A percentile compares a stretch with the other conserved stretches of the same genome.
phyloP scores from a whole-genome alignment of 2,797 vertebrate species.

The Microcaecilia unicolor region DNA sequence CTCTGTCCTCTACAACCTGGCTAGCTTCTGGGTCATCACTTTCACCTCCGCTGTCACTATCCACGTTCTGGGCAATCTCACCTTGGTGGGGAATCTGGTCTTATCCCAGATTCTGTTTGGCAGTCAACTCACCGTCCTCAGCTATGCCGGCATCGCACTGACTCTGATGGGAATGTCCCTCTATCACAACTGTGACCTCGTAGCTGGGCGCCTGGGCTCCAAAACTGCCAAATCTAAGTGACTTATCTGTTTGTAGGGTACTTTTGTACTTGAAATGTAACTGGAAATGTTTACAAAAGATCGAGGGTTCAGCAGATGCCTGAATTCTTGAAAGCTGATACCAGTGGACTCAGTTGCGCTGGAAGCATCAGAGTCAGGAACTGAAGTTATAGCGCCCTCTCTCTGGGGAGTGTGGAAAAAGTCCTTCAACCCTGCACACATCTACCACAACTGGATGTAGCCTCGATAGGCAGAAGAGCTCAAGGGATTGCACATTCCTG shows the following conservation, averaged over 20 bases:
- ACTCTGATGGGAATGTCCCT: conserved; percentile 82
- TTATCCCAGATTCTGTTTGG: conserved; percentile 83
- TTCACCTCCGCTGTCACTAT: conserved; percentile 93
- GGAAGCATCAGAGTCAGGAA: too few species aligned
- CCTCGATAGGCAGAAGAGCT: too few species aligned
- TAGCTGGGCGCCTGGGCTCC: conserved; percentile 56
- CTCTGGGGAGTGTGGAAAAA: too few species aligned
- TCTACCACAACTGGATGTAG: too few species aligned
- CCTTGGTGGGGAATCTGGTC: conserved; percentile 83
- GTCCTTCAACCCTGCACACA: too few species aligned
- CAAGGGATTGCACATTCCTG: too few species aligned
- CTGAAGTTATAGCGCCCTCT: too few species aligned
- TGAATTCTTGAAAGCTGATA: too few species aligned
- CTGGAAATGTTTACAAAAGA: not conserved
- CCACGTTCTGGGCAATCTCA: conserved; percentile 90
- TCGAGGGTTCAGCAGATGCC: too few species aligned
- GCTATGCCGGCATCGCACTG: conserved; percentile 75
- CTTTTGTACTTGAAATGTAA: not conserved
- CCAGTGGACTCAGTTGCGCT: too few species aligned
- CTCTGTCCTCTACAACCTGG: conserved; percentile 91
- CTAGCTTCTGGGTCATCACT: conserved; percentile 86
- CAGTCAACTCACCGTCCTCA: conserved; percentile 70
- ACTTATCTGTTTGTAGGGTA: not conserved
- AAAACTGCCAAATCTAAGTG: conserved; percentile 11
- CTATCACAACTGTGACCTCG: conserved; percentile 82